These are phyloP conservation scores for Engystomops pustulosus DNA, from an alignment of 2,113 vertebrate genomes.

Conservation along the genomic window DNA sequence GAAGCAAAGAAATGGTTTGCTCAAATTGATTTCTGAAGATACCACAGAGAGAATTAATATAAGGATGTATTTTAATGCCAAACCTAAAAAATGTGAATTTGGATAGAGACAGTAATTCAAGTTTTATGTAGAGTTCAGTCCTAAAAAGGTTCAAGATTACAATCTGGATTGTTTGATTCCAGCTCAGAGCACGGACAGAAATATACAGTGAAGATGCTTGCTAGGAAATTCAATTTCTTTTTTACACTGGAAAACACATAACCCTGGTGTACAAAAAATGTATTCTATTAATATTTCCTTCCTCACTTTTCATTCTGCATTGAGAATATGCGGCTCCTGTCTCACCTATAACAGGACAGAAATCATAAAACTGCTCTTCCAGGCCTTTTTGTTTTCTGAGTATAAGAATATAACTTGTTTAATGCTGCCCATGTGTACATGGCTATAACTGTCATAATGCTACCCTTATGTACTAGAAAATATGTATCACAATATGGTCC, in stretches of 20 bases:
- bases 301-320: slow-evolving; percentile 45
- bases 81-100: slow-evolving; percentile 18
- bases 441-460: slow-evolving; percentile 5
- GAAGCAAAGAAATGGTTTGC: slow-evolving; percentile 39
- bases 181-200: slow-evolving; percentile 29
- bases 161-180: slow-evolving; percentile 51
- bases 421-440: background rate
- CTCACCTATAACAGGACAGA: slow-evolving; percentile 2
- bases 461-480: background rate
- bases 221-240: slow-evolving; percentile 56
- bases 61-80: slow-evolving; percentile 48
- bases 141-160: slow-evolving; percentile 46
- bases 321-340: slow-evolving; percentile 48
- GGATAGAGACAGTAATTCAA: slow-evolving; percentile 42
- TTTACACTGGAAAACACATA: slow-evolving; percentile 56
- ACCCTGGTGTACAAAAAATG: slow-evolving; percentile 49
- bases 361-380: slow-evolving; percentile 37
- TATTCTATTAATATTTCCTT: slow-evolving; percentile 54
- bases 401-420: background rate
- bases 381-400: background rate
- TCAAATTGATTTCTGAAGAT: slow-evolving; percentile 51
- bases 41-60: slow-evolving; percentile 51
- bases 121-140: slow-evolving; percentile 39
- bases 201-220: slow-evolving; percentile 44
- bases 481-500: background rate